These are phyloP conservation scores for Pogonophryne albipinna DNA, from an alignment of 2,797 vertebrate species.

Conservation along the genomic window DNA sequence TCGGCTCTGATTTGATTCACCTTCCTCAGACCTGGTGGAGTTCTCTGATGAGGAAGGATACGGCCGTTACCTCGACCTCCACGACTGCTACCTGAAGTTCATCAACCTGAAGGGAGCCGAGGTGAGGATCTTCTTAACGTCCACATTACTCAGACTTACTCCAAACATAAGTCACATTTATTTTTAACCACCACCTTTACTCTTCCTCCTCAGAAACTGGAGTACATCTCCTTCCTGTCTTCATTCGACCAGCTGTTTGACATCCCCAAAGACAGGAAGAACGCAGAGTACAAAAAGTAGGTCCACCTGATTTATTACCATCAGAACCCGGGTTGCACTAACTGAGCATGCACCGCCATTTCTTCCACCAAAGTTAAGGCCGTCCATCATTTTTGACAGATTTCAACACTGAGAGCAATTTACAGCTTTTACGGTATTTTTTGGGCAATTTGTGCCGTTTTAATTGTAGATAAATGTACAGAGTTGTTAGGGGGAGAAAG, in stretches of 20 bases:
- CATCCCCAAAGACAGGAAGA: slow-evolving; percentile 97
- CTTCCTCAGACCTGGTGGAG: slow-evolving; percentile 91
- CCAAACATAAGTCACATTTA: rapidly evolving
- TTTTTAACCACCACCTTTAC: not conserved
- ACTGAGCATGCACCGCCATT: no score
- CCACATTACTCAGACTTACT: not conserved
- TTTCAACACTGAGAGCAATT: no score
- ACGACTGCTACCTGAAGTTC: slow-evolving; percentile 97
- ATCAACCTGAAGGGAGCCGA: slow-evolving; percentile 97
- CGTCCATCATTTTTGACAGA: no score
- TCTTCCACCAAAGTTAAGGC: no score
- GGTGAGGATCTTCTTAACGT: slow-evolving; percentile 74
- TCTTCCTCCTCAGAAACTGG: slow-evolving; percentile 87
- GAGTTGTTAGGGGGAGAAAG: no score
- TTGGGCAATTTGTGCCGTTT: no score
- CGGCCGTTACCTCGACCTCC: slow-evolving; percentile 95
- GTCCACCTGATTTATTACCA: slow-evolving; percentile 22
- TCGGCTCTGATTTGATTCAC: not conserved
- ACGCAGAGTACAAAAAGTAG: slow-evolving; percentile 96
- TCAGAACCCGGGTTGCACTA: no score
- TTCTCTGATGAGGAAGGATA: slow-evolving; percentile 99
- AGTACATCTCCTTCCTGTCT: slow-evolving; percentile 96
- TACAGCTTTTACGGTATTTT: no score
- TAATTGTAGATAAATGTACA: no score
- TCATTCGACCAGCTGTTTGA: slow-evolving; percentile 98